Conservation (phyloP, 2,888 invertebrate genomes). For the Mechanitis mazaeus region DNA sequence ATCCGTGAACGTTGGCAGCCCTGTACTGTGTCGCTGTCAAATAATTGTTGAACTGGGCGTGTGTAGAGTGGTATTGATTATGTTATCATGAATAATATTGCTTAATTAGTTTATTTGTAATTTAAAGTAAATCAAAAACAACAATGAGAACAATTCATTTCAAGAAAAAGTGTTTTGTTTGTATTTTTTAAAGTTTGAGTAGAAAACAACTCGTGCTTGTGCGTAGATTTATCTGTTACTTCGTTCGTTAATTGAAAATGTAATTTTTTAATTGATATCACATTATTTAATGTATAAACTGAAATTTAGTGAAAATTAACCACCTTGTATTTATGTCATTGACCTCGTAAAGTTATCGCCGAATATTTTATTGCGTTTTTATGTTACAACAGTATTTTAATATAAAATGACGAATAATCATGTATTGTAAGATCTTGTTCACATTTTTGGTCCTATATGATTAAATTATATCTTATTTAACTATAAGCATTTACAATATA, state of each 20-base stretch:
- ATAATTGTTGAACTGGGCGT: conserved; percentile 60
- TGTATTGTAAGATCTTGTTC: no score
- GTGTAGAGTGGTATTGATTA: conserved; percentile 41
- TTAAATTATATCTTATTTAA: no score
- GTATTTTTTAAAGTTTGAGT: no score
- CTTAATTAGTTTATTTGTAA: neutral
- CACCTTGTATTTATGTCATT: conserved; percentile 17
- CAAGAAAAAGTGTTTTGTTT: no score
- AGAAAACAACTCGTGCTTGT: no score
- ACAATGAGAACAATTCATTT: neutral
- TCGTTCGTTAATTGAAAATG: no score
- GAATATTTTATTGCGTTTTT: conserved; percentile 16
- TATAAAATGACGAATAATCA: no score
- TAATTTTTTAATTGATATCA: no score
- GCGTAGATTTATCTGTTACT: no score
- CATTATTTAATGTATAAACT: no score
- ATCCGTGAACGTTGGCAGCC: conserved; percentile 54
- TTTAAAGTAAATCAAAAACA: neutral
- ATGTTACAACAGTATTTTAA: conserved; percentile 9
- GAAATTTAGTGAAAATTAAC: neutral
- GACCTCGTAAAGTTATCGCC: conserved; percentile 21
- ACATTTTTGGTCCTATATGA: no score
- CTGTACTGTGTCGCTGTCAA: conserved; percentile 63
- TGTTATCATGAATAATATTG: conserved; percentile 5
- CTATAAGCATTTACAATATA: no score